Conservation (phyloP, 2,888 invertebrate genomes). For the Macrosoma leucophasiata region DNA sequence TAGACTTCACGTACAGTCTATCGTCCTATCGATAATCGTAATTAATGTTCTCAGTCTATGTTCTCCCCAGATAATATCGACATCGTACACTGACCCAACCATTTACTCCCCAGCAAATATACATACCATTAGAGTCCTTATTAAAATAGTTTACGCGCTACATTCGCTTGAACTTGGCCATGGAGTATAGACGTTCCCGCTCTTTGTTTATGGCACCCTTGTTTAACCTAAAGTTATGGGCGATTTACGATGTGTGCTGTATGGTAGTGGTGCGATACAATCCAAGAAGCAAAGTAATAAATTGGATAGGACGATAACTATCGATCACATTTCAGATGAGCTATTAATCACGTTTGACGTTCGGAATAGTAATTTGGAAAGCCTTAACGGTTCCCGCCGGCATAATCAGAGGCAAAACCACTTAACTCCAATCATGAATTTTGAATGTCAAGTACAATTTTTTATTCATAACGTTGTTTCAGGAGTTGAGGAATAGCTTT, state of each 20-base stretch:
- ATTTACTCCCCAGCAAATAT: slow-evolving; percentile 10
- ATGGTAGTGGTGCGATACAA: slow-evolving; percentile 18
- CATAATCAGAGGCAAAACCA: no score
- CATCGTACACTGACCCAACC: no score
- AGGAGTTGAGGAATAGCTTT: no score
- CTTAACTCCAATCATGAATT: no score
- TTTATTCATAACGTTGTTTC: no score
- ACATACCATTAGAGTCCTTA: slow-evolving; percentile 15
- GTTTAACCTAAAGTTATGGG: slow-evolving; percentile 35
- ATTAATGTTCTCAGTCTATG: slow-evolving; percentile 43
- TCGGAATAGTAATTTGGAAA: no score
- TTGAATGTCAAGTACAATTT: no score
- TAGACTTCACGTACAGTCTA: slow-evolving; percentile 28
- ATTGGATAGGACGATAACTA: slow-evolving; percentile 4
- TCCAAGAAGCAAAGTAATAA: slow-evolving; percentile 14
- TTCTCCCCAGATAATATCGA: slow-evolving; percentile 30
- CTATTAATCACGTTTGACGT: no score
- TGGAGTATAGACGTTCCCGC: slow-evolving; percentile 23
- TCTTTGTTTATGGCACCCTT: slow-evolving; percentile 47
- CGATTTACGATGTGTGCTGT: slow-evolving; percentile 20
- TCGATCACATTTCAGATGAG: no score
- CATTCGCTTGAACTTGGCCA: slow-evolving; percentile 11
- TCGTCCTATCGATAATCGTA: slow-evolving; percentile 37
- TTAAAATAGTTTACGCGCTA: slow-evolving; percentile 21
- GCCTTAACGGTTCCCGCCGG: no score